Evolutionary conservation across 2,113 vertebrate species (phyloP).

Genomic region (Lucifuga dentata): DNA sequence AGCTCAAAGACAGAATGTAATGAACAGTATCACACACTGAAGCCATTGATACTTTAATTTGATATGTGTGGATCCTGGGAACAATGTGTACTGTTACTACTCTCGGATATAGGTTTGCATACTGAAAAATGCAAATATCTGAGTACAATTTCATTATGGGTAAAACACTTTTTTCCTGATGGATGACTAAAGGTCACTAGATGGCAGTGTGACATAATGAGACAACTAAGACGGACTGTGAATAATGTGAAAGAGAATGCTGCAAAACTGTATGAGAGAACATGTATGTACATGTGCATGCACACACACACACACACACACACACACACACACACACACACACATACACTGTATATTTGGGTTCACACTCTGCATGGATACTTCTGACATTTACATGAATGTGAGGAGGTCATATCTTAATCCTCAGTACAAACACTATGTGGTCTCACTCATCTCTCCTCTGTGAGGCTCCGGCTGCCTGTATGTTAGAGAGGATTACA

Average conservation of each 20-base stretch:
- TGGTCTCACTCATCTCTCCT: conserved; percentile 55
- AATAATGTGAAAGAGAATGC: not conserved
- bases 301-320: not conserved
- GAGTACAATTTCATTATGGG: too few relatives aligned
- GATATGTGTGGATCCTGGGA: too few relatives aligned
- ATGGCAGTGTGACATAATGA: conserved; percentile 64
- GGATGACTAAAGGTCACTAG: conserved; percentile 47
- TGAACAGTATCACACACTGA: too few relatives aligned
- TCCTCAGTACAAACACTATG: conserved; percentile 66
- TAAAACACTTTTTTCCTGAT: not conserved
- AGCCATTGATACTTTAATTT: too few relatives aligned
- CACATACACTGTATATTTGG: conserved; percentile 1
- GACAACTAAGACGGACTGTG: not conserved
- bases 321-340: not conserved
- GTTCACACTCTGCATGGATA: conserved; percentile 2
- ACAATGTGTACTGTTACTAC: too few relatives aligned
- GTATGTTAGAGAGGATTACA: conserved; percentile 66
- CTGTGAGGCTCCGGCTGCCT: conserved; percentile 41
- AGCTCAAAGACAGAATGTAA: too few relatives aligned
- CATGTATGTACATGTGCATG: not conserved
- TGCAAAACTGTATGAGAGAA: not conserved
- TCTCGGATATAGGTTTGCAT: too few relatives aligned
- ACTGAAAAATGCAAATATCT: not conserved
- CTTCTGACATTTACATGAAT: conserved; percentile 58
- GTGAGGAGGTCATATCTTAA: conserved; percentile 59